phyloP scores from a whole-genome alignment of 2,113 vertebrate species.

The Catharus minimus region DNA sequence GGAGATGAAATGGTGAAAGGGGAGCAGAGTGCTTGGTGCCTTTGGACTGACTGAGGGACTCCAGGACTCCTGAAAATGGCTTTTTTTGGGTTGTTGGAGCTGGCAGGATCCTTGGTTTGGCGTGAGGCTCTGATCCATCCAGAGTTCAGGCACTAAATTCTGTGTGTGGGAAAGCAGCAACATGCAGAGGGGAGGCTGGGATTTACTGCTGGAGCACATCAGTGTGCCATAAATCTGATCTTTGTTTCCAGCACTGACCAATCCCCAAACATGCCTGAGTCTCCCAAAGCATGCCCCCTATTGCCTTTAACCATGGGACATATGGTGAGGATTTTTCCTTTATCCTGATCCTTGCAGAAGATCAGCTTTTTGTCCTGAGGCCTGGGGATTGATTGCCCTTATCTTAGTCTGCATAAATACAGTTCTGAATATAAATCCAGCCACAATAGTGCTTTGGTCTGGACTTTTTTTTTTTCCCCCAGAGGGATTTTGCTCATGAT shows the following conservation, averaged over 20 bases:
- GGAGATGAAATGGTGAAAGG: neutral
- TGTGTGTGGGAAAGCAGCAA: neutral
- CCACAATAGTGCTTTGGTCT: neutral
- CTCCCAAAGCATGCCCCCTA: neutral
- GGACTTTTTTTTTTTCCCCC: neutral
- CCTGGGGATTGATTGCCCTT: conserved; percentile 41
- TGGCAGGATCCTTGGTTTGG: neutral
- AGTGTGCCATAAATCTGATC: neutral
- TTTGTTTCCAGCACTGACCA: neutral
- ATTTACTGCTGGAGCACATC: neutral
- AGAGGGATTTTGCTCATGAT: neutral
- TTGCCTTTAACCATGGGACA: neutral
- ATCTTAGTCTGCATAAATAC: conserved; percentile 48
- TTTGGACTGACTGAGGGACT: neutral
- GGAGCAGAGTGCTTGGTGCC: neutral
- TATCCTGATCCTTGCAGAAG: conserved; percentile 19
- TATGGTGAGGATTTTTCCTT: neutral
- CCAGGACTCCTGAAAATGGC: neutral
- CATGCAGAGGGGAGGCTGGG: neutral
- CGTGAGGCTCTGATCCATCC: fast-evolving
- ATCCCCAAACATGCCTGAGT: neutral
- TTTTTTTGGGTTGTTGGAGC: neutral
- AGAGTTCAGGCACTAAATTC: neutral
- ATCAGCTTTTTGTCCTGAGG: conserved; percentile 17
- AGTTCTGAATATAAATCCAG: conserved; percentile 33